Percentiles rank a stretch among this genome's conserved stretches.
Evolutionary conservation across 2,888 invertebrate genomes (phyloP).

Genomic region (Ephialtes manifestator): DNA sequence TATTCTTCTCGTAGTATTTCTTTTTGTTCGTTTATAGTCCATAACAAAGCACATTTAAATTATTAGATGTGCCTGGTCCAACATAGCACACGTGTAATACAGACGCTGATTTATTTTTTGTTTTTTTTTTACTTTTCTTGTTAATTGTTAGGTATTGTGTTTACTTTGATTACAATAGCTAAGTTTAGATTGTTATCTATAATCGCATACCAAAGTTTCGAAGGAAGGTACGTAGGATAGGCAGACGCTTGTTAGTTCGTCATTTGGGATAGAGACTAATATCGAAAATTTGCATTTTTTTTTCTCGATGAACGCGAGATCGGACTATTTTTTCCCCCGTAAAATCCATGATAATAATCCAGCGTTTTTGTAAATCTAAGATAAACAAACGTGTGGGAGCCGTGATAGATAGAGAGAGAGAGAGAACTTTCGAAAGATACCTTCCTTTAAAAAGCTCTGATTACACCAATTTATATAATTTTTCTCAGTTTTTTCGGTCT

Average conservation of each 20-base stretch:
- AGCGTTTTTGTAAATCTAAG: neutral
- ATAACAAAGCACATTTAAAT: constrained; percentile 78
- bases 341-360: neutral
- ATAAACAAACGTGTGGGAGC: constrained; percentile 17
- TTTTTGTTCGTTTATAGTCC: constrained; percentile 63
- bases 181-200: constrained; percentile 75
- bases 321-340: constrained; percentile 18
- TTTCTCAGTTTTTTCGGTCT: constrained; percentile 58
- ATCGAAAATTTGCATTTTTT: constrained; percentile 11
- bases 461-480: constrained; percentile 66
- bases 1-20: constrained; percentile 48
- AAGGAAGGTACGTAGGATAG: constrained; percentile 71
- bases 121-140: constrained; percentile 57
- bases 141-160: constrained; percentile 77
- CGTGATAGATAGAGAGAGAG: neutral
- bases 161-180: constrained; percentile 79
- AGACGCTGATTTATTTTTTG: constrained; percentile 77
- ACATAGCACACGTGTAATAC: constrained; percentile 81
- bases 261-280: constrained; percentile 13
- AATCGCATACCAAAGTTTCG: constrained; percentile 75
- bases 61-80: constrained; percentile 80
- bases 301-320: constrained; percentile 7
- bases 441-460: constrained; percentile 75
- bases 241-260: constrained; percentile 36
- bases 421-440: constrained; percentile 62